Percentiles rank a stretch among this genome's conserved stretches.
Evolutionary conservation across 2,113 vertebrate genomes (phyloP).

Genomic region (Lonchura striata): DNA sequence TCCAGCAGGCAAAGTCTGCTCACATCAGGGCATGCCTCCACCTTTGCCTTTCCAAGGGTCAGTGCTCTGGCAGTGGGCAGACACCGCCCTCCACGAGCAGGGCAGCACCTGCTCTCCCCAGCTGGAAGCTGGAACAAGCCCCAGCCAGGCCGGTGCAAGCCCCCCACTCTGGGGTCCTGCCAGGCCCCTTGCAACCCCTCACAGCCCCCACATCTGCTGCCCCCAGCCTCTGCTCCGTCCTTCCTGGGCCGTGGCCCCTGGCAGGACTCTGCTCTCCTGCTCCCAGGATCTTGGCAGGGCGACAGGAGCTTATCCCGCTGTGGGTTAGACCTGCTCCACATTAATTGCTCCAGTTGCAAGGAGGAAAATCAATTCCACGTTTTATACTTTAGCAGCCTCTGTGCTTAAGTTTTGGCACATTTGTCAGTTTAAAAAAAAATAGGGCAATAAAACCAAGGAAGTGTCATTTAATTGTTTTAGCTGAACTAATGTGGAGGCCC

Average conservation of each 20-base stretch:
- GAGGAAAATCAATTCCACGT: slow-evolving; percentile 56
- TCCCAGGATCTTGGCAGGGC: neutral
- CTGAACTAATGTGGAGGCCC: slow-evolving; percentile 32
- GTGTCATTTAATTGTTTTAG: slow-evolving; percentile 64
- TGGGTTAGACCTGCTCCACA: neutral
- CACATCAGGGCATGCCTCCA: rapidly evolving
- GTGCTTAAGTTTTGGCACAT: slow-evolving; percentile 52
- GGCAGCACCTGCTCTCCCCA: neutral
- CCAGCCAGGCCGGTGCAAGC: neutral
- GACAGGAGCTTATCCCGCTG: neutral
- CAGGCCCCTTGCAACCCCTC: neutral
- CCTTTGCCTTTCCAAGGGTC: neutral
- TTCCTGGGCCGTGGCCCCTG: rapidly evolving
- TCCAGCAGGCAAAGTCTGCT: neutral
- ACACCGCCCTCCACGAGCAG: neutral
- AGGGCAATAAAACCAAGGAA: slow-evolving; percentile 42
- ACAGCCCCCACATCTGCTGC: neutral
- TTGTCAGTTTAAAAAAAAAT: slow-evolving; percentile 6
- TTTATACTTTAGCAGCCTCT: slow-evolving; percentile 41
- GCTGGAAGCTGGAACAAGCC: neutral
- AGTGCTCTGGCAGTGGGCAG: neutral
- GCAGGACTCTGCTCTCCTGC: neutral
- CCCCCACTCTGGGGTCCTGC: rapidly evolving
- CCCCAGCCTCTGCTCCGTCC: neutral
- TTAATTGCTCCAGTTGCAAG: slow-evolving; percentile 57